These are phyloP conservation scores for Notothenia rossii DNA, from an alignment of 2,113 vertebrate species.

Conservation along the genomic window DNA sequence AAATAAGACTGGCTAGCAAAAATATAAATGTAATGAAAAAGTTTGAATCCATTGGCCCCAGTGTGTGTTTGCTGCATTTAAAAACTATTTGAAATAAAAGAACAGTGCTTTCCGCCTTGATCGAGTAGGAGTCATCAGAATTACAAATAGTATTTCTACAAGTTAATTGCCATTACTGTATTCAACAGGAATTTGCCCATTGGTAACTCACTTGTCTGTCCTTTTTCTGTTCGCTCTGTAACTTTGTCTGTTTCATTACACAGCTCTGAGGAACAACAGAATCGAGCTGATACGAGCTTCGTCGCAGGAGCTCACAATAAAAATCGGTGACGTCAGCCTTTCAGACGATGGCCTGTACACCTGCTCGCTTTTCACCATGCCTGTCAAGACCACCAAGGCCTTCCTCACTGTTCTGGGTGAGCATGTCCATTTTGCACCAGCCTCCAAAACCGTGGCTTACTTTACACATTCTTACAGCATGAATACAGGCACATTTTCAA, in stretches of 20 bases:
- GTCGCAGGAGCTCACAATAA: conserved; percentile 96
- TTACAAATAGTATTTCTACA: conserved; percentile 9
- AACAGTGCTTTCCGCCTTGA: neutral
- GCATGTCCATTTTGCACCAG: conserved; percentile 48
- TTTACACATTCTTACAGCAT: conserved; percentile 26
- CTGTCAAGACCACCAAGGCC: conserved; percentile 98
- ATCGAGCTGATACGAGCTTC: conserved; percentile 96
- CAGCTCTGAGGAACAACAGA: conserved; percentile 96
- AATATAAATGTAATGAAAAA: conserved; percentile 54
- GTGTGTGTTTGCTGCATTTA: conserved; percentile 30
- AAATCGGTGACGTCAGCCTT: conserved; percentile 92
- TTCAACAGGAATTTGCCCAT: conserved; percentile 9
- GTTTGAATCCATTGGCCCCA: conserved; percentile 25
- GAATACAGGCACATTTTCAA: conserved; percentile 18
- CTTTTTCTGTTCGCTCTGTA: conserved; percentile 12
- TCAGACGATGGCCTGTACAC: conserved; percentile 98
- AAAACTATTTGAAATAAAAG: conserved; percentile 49
- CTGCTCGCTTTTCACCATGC: conserved; percentile 99
- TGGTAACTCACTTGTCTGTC: conserved; percentile 1
- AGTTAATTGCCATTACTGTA: conserved; percentile 17
- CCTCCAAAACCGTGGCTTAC: conserved; percentile 21
- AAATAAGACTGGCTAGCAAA: conserved; percentile 33
- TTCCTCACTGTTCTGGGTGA: conserved; percentile 96
- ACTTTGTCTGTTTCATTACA: conserved; percentile 14
- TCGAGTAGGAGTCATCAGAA: conserved; percentile 41